A percentile compares a stretch with the other conserved stretches of the same genome.
phyloP scores from a whole-genome alignment of 1,140 invertebrate genomes.

The Venturia canescens region DNA sequence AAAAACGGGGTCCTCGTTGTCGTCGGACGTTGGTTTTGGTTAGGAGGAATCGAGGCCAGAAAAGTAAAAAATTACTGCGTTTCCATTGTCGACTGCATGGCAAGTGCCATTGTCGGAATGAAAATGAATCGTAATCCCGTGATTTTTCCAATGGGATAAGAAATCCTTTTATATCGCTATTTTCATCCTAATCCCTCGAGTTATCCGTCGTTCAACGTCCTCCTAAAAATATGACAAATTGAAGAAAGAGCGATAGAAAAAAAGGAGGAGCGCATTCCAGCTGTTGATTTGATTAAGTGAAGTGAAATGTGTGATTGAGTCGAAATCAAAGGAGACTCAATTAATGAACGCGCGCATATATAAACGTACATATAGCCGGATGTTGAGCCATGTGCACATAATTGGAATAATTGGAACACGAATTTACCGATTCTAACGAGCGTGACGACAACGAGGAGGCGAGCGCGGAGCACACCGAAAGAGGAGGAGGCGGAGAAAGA shows the following conservation, averaged over 20 bases:
- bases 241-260: too few species aligned
- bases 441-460: neutral
- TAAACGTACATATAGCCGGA: too few species aligned
- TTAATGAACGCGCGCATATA: too few species aligned
- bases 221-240: too few species aligned
- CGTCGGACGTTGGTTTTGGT: constrained; percentile 35
- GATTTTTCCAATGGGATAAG: too few species aligned
- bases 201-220: too few species aligned
- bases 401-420: constrained; percentile 44
- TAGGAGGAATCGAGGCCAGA: constrained; percentile 38
- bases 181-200: too few species aligned
- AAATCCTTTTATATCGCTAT: too few species aligned
- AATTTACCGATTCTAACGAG: constrained; percentile 40
- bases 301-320: neutral
- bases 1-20: constrained; percentile 46
- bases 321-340: neutral
- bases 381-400: constrained; percentile 10
- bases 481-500: neutral
- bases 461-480: neutral
- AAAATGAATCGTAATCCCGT: too few species aligned
- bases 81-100: too few species aligned
- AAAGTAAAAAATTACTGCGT: neutral
- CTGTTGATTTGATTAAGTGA: neutral
- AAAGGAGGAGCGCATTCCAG: too few species aligned
- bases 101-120: too few species aligned